Percentiles rank a stretch among this genome's conserved stretches.
These are phyloP conservation scores for Hylyphantes graminicola DNA, from an alignment of 1,140 invertebrate species.

Conservation along the genomic window DNA sequence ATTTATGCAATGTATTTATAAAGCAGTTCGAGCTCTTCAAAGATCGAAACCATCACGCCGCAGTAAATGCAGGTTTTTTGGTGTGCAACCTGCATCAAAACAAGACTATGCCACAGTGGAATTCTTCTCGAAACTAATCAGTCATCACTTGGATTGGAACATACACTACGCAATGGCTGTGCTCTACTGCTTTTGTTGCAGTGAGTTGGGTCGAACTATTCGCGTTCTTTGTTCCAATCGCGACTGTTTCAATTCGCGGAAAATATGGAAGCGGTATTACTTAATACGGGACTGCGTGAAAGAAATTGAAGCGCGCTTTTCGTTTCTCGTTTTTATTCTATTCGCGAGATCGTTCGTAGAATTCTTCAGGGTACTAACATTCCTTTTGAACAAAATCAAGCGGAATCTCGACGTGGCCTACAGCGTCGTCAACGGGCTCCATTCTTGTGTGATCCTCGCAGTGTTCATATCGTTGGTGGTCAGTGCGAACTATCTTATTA, in stretches of 20 bases:
- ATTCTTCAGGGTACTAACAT: not conserved
- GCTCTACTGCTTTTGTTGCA: slow-evolving; percentile 5
- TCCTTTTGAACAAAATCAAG: not conserved
- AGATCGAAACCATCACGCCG: not conserved
- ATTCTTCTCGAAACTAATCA: not conserved
- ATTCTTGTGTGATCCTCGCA: not conserved
- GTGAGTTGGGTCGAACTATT: not conserved
- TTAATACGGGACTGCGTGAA: not conserved
- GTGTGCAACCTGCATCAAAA: not conserved
- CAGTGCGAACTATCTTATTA: not conserved
- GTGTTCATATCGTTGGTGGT: not conserved
- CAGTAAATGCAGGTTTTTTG: not conserved
- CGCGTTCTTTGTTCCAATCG: not conserved
- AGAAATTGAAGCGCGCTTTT: not conserved
- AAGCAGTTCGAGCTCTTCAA: not conserved
- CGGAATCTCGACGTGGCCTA: not conserved
- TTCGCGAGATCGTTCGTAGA: not conserved
- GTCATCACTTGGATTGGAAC: slow-evolving; percentile 10
- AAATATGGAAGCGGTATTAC: not conserved
- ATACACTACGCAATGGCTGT: slow-evolving; percentile 4
- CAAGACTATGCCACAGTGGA: not conserved
- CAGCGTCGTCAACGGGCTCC: not conserved
- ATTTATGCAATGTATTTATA: not conserved
- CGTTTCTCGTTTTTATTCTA: slow-evolving; percentile 3
- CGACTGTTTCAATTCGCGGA: not conserved